Conservation (phyloP, 2,113 vertebrate species). For the Pycnonotus jocosus region DNA sequence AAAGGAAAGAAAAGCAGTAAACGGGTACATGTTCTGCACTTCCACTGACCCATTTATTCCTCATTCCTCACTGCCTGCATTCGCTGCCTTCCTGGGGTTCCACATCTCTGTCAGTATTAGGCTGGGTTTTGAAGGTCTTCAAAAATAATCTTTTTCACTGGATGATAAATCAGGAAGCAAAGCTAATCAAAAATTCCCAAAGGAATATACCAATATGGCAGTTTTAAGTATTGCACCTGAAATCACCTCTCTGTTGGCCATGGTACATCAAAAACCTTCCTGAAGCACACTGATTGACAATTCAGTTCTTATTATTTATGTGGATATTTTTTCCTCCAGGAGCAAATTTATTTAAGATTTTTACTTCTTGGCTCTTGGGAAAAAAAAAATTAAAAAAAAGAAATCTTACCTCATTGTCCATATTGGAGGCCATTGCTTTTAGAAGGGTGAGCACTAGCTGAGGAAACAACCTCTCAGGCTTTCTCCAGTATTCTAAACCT, state of each 20-base stretch:
- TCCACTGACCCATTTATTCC: background rate
- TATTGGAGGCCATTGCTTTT: background rate
- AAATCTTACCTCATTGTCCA: background rate
- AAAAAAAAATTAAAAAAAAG: constrained; percentile 7
- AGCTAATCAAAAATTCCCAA: background rate
- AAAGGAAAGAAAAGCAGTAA: background rate
- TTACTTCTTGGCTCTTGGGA: background rate
- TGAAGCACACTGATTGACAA: background rate
- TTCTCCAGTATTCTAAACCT: background rate
- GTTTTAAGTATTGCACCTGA: background rate
- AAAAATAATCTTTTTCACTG: background rate
- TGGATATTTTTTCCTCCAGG: background rate
- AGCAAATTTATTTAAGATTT: background rate
- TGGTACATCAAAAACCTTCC: background rate
- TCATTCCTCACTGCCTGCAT: background rate
- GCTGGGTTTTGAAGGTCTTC: background rate
- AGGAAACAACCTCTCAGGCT: background rate
- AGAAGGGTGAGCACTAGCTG: background rate
- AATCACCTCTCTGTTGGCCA: background rate
- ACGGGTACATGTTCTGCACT: background rate
- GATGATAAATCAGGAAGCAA: background rate
- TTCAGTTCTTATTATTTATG: background rate
- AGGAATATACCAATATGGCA: background rate
- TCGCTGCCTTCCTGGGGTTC: background rate
- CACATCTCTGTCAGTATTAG: background rate